These are phyloP conservation scores for Scaptomyza tumidula DNA, from an alignment of 2,888 invertebrate species.

Conservation along the genomic window DNA sequence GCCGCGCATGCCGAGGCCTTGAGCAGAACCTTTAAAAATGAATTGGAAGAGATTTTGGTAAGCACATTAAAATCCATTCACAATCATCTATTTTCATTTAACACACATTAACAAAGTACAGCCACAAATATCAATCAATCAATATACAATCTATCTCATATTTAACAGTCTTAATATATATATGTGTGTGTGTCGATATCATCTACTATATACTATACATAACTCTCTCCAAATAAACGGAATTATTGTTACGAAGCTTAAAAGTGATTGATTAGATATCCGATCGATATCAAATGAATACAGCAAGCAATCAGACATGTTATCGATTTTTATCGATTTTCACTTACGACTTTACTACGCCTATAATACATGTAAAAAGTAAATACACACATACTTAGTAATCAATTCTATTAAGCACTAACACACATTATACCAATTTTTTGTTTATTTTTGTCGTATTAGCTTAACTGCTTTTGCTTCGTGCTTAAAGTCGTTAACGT, in stretches of 20 bases:
- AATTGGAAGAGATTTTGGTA: slow-evolving; percentile 80
- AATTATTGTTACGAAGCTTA: neutral
- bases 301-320: no score
- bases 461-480: slow-evolving; percentile 1
- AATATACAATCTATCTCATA: slow-evolving; percentile 4
- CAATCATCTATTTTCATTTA: slow-evolving; percentile 4
- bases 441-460: neutral
- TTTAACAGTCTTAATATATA: neutral
- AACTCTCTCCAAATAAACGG: neutral
- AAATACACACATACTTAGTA: neutral
- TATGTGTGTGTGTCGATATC: neutral
- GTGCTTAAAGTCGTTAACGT: neutral
- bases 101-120: slow-evolving; percentile 11
- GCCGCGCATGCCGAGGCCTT: slow-evolving; percentile 75
- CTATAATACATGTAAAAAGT: neutral
- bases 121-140: slow-evolving; percentile 5
- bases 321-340: neutral
- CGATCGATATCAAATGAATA: no score
- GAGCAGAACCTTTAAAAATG: slow-evolving; percentile 78
- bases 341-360: neutral
- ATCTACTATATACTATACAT: neutral
- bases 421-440: neutral
- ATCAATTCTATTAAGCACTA: neutral
- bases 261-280: neutral
- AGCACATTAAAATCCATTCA: slow-evolving; percentile 48